Base-by-base conservation (phyloP, 2,888 invertebrate species). In the Clanis bilineata region DNA sequence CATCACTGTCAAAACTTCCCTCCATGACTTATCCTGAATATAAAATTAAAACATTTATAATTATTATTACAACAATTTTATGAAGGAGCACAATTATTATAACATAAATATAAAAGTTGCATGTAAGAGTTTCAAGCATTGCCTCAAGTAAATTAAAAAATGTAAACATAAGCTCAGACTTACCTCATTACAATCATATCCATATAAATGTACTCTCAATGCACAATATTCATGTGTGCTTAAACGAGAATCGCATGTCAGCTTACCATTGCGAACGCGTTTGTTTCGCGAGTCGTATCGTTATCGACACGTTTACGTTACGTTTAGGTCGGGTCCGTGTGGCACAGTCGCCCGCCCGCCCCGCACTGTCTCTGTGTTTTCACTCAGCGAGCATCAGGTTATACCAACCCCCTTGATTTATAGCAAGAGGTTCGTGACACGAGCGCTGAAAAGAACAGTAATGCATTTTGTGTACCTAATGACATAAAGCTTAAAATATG, bases 1-100 rank as follows among this genome's bases (percentile, higher is more conserved):
- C 95, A 72, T 95, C 95, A 79, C 79, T 90, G 76, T 86, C 93
- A 77, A 76, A 76, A 59, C 75, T 72, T 63, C 80, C 81, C 66
- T 88, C 88, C 93, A 93, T 93, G 58, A 58, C 38, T 64, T 58
- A 67, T 63, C 67, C 69, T 64, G 39, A 62, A 65, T 58, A 47
- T 60, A 47, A 47, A 47, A 47, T n/a, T 1, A 18, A 28, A 32
- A 10, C 18, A 51, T 10, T 7, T 0, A 2, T 15, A 7, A 41
- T 18, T 15, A 41, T n/a, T n/a, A 41, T 15, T 5, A 15, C 0
- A 3, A 15, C 15, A 6, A 6, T 3, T 6, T 1, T 12, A 36
- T 36, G 12, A 36, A 10, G 12, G n/a, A n/a, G n/a, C n/a, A n/a
- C n/a, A n/a, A n/a, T n/a, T n/a, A n/a, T n/a, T n/a, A n/a, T n/a